These are phyloP conservation scores for Centroberyx gerrardi DNA, from an alignment of 2,797 vertebrate genomes.

Conservation along the genomic window DNA sequence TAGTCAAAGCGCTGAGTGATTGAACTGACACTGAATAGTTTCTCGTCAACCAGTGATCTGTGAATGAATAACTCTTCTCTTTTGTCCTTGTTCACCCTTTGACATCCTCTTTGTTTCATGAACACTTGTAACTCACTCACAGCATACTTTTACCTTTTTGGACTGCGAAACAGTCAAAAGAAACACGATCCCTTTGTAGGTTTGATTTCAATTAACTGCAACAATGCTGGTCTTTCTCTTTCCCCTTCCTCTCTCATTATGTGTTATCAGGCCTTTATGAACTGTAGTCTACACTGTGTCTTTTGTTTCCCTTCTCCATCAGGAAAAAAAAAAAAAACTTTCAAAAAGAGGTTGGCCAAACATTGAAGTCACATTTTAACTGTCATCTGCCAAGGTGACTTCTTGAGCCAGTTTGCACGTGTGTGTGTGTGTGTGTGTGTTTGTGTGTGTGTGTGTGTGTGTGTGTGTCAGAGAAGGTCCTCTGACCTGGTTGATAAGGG, in stretches of 20 bases:
- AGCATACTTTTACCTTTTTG: constrained; percentile 24
- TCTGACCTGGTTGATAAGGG: constrained; percentile 78
- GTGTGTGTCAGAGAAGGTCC: constrained; percentile 71
- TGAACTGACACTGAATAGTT: constrained; percentile 55
- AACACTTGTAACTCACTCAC: constrained; percentile 36
- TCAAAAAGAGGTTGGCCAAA: constrained; percentile 4
- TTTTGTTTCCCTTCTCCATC: constrained; percentile 44
- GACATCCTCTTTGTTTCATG: constrained; percentile 43
- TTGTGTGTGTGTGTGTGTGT: constrained; percentile 30
- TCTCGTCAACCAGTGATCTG: constrained; percentile 41
- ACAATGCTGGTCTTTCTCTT: constrained; percentile 33
- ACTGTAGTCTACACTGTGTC: constrained; percentile 24
- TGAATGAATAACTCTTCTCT: constrained; percentile 41
- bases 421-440: constrained; percentile 8
- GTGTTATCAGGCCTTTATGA: constrained; percentile 45
- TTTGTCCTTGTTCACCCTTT: constrained; percentile 58
- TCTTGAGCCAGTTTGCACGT: constrained; percentile 56
- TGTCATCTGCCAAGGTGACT: constrained; percentile 78
- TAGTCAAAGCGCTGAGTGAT: constrained; percentile 43
- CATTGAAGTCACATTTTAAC: constrained; percentile 56
- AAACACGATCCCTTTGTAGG: constrained; percentile 25
- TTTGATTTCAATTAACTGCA: constrained; percentile 41
- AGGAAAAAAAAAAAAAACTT: constrained; percentile 37
- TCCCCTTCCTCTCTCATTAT: constrained; percentile 37
- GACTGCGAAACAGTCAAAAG: constrained; percentile 38